Evolutionary conservation across 2,888 invertebrate species (phyloP).

Genomic region (Halocaridina rubra): DNA sequence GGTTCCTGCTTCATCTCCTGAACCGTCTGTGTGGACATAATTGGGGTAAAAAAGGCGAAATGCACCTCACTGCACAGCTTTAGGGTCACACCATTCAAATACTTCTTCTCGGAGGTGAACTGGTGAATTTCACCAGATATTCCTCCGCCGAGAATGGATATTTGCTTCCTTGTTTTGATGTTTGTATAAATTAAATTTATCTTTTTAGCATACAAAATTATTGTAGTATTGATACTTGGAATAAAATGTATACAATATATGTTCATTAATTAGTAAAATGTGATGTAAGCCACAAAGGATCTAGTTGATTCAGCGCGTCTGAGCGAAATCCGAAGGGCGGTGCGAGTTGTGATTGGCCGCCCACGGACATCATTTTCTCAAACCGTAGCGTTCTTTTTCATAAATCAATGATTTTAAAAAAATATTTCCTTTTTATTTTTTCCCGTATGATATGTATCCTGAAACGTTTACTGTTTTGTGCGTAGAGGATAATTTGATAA

Average conservation of each 20-base stretch:
- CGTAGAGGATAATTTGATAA: too few species aligned
- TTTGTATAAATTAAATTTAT: too few species aligned
- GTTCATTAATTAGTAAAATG: neutral
- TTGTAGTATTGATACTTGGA: too few species aligned
- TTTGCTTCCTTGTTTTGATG: neutral
- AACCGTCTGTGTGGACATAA: slow-evolving; percentile 29
- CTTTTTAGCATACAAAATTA: too few species aligned
- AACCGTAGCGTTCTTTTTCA: slow-evolving; percentile 6
- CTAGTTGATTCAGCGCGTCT: slow-evolving; percentile 18
- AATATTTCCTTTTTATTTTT: too few species aligned
- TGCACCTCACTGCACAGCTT: neutral
- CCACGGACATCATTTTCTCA: slow-evolving; percentile 29
- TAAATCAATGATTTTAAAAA: too few species aligned
- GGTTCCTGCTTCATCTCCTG: slow-evolving; percentile 37
- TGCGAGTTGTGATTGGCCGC: slow-evolving; percentile 44
- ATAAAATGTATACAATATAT: too few species aligned
- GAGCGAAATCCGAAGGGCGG: slow-evolving; percentile 25
- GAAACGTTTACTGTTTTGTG: too few species aligned
- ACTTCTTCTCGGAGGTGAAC: slow-evolving; percentile 25
- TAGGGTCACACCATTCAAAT: slow-evolving; percentile 38
- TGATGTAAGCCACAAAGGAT: neutral
- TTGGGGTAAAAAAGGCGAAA: neutral
- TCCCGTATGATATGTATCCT: too few species aligned
- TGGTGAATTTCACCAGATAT: slow-evolving; percentile 46
- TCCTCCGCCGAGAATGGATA: slow-evolving; percentile 29